Conservation (phyloP, 2,113 vertebrate species). For the Tauraco erythrolophus region DNA sequence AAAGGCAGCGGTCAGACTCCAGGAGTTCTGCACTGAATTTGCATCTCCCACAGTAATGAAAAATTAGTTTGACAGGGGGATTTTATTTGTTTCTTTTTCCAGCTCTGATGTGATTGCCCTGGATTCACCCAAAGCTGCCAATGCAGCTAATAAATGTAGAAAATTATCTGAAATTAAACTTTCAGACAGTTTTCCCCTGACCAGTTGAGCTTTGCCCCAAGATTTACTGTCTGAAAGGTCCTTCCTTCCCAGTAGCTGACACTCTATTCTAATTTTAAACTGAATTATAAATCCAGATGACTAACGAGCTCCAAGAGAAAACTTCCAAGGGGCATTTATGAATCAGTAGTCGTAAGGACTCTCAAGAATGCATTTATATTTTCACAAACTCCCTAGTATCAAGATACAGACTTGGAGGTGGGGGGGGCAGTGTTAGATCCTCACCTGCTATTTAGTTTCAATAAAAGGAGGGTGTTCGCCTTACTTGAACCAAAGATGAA, state of each 20-base stretch:
- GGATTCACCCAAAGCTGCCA: neutral
- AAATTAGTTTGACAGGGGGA: neutral
- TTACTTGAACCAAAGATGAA: neutral
- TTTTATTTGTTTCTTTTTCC: neutral
- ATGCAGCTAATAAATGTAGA: neutral
- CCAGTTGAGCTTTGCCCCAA: neutral
- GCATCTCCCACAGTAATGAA: neutral
- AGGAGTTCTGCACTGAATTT: neutral
- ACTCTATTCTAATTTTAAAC: conserved; percentile 8
- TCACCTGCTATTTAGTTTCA: neutral
- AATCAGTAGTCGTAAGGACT: neutral
- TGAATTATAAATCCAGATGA: neutral
- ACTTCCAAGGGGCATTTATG: neutral
- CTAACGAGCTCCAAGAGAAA: neutral
- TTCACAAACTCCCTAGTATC: neutral
- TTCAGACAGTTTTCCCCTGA: neutral
- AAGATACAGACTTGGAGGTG: neutral
- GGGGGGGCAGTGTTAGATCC: neutral
- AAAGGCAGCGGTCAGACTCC: neutral
- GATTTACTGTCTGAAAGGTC: neutral
- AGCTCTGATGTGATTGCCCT: neutral
- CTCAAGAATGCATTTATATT: neutral
- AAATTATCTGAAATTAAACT: neutral
- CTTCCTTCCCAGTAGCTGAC: neutral
- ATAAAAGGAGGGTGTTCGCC: neutral